Evolutionary conservation across 2,888 invertebrate genomes (phyloP), one percentile per base, ranked within the genome.

Genomic region (Melinaea menophilus): DNA sequence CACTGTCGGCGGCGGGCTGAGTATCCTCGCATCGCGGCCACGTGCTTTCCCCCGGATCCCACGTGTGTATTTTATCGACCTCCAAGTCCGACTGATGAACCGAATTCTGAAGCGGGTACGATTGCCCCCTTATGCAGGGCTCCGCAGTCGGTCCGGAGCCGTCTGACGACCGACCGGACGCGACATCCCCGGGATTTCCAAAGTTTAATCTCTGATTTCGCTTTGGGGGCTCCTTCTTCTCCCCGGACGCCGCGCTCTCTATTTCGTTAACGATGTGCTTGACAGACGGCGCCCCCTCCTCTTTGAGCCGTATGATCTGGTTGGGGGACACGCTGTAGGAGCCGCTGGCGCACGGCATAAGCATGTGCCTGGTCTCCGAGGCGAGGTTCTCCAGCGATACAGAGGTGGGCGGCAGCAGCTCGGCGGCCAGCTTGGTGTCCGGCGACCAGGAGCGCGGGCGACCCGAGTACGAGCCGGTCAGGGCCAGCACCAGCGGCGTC

Each of bases 251-350:
- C 5, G 86, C 86, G 71, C 79, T 87, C 85, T 96, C 95, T 71
- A 96, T 91, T 79, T 95, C 95, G 79, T 92, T 93, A 51, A 96
- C 94, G 72, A 95, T 92, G 72, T 94, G 94, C 73, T 94, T 94
- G 62, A 95, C 95, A 34, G 93, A 93, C 34, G 92, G 90, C 56
- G 90, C 88, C 61, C 91, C 92, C 68, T 93, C 92, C 62, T 74
- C 75, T 71, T 95, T 95, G 71, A 97, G 91, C 75, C 96, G 94
- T 68, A 97, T 94, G 75, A 97, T 96, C 91, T 96, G 95, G 85
- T 97, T 97, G 74, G 96, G 97, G 56, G 97, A 97, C 37, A 97
- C 97, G 81, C 96, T 96, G 85, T 97, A 97, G 72, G 95, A 94
- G 47, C 97, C 97, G 82, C 95, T 95, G 75, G 95, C 95, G 80